phyloP scores from a whole-genome alignment of 2,888 invertebrate species.

The Trissonchulus sp. region DNA sequence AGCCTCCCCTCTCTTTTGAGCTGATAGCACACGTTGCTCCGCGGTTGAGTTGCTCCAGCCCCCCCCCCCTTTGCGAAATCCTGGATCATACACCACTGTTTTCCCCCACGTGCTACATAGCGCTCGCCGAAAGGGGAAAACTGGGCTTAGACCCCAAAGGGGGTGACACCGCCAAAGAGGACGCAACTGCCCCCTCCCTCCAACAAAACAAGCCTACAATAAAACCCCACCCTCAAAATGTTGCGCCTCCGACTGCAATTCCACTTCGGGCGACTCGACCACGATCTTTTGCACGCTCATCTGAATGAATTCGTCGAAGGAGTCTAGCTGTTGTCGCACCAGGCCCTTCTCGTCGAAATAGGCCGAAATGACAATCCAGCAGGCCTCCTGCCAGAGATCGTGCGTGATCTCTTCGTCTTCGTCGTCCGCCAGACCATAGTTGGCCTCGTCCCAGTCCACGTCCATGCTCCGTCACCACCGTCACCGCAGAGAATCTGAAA shows the following conservation, averaged over 20 bases:
- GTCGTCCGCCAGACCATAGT: constrained; percentile 30
- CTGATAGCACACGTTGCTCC: too few relatives aligned
- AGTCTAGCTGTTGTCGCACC: constrained; percentile 95
- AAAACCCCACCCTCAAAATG: constrained; percentile 86
- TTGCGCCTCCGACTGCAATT: constrained; percentile 88
- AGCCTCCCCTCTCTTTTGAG: too few relatives aligned
- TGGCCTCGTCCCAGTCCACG: background rate
- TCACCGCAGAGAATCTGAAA: background rate
- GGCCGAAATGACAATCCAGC: constrained; percentile 99
- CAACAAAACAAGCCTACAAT: too few relatives aligned
- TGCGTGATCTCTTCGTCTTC: constrained; percentile 82
- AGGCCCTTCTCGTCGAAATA: constrained; percentile 99
- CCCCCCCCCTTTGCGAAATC: too few relatives aligned
- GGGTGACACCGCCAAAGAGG: too few relatives aligned
- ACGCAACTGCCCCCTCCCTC: too few relatives aligned
- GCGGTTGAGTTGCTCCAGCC: too few relatives aligned
- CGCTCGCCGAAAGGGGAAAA: too few relatives aligned
- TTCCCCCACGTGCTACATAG: too few relatives aligned
- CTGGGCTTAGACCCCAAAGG: too few relatives aligned
- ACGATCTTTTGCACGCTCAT: constrained; percentile 99
- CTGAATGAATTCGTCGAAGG: constrained; percentile 99
- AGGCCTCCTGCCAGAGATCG: constrained; percentile 98
- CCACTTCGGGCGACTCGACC: constrained; percentile 96
- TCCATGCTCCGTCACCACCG: background rate
- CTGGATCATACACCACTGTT: too few relatives aligned